Conservation (phyloP, 2,888 invertebrate genomes). For the Clusia tigrina region DNA sequence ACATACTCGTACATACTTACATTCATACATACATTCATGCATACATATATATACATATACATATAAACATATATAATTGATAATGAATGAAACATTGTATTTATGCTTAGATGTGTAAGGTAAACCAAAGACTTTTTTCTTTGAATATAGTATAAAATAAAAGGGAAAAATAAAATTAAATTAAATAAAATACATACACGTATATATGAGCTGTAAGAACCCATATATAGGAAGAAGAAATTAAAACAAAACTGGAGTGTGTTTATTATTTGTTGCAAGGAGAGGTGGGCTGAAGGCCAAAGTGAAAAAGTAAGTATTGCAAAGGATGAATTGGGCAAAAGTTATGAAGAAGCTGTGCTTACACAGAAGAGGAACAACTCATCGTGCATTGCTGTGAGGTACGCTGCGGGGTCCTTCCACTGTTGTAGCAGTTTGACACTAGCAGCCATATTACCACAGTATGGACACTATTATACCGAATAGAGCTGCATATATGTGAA, state of each 20-base stretch:
- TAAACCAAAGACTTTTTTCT: conserved; percentile 64
- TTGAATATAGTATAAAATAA: conserved; percentile 54
- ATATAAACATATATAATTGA: conserved; percentile 36
- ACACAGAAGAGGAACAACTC: too few relatives aligned
- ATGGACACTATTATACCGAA: too few relatives aligned
- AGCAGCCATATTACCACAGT: too few relatives aligned
- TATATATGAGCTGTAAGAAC: conserved; percentile 33
- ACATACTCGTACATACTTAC: conserved; percentile 2
- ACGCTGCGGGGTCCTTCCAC: too few relatives aligned
- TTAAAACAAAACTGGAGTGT: background rate
- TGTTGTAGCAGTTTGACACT: too few relatives aligned
- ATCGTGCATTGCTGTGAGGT: too few relatives aligned
- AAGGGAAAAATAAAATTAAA: conserved; percentile 39
- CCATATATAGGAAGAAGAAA: conserved; percentile 28
- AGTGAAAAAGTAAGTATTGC: background rate
- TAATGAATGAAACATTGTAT: conserved; percentile 45
- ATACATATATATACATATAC: conserved; percentile 27
- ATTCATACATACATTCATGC: conserved; percentile 14
- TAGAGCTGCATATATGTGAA: too few relatives aligned
- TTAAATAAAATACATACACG: conserved; percentile 34
- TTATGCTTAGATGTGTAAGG: conserved; percentile 54
- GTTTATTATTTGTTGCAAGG: background rate
- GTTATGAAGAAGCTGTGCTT: too few relatives aligned
- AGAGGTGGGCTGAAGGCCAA: background rate
- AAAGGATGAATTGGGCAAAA: too few relatives aligned